These are phyloP conservation scores for Varanus salvator DNA, from an alignment of 2,113 vertebrate species.

Conservation along the genomic window DNA sequence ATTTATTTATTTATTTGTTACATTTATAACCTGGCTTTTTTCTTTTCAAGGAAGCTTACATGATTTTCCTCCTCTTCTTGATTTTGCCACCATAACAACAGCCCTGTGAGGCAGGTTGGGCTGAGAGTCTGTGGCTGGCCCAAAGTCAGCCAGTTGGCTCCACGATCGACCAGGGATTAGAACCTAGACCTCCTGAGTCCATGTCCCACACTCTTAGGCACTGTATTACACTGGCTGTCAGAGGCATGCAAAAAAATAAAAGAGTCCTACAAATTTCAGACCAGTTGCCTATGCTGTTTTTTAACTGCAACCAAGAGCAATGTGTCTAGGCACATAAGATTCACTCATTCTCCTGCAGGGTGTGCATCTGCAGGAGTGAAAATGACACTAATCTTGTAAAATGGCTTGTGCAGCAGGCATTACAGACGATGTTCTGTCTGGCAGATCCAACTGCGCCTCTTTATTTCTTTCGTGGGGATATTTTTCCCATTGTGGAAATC, in stretches of 20 bases:
- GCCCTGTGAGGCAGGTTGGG: no score
- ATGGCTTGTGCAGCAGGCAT: background rate
- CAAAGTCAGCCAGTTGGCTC: no score
- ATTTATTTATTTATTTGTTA: background rate
- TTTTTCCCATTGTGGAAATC: slow-evolving; percentile 29
- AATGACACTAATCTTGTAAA: slow-evolving; percentile 30
- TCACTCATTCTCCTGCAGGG: slow-evolving; percentile 26
- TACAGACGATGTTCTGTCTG: background rate
- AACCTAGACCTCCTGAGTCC: no score
- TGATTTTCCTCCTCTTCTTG: no score
- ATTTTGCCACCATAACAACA: no score
- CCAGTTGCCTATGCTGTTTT: background rate
- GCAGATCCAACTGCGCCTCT: slow-evolving; percentile 18
- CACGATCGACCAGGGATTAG: no score
- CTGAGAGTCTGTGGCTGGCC: no score
- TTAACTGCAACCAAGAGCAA: background rate
- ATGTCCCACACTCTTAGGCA: background rate
- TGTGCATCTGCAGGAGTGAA: slow-evolving; percentile 9
- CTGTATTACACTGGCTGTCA: background rate
- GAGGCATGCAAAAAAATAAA: no score
- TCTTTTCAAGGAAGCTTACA: no score
- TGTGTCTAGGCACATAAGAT: background rate
- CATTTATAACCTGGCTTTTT: no score
- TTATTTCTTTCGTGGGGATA: background rate
- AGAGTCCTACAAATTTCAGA: background rate